A percentile compares a stretch with the other conserved stretches of the same genome.
phyloP scores from a whole-genome alignment of 2,113 vertebrate species.

The Heterocephalus glaber region DNA sequence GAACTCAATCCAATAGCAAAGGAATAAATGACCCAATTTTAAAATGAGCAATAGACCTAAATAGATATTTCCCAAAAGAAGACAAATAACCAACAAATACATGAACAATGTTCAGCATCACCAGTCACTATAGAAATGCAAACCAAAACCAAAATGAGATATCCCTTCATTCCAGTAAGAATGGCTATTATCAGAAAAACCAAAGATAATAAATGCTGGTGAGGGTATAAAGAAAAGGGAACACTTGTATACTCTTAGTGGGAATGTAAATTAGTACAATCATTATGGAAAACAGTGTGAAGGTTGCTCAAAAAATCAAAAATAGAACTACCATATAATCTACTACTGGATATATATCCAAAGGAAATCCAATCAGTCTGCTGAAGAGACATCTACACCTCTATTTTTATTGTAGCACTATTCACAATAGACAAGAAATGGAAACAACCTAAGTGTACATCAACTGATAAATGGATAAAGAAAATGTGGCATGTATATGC shows the following conservation, averaged over 20 bases:
- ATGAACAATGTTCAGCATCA: background rate
- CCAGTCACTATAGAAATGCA: background rate
- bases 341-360: background rate
- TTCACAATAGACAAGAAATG: background rate
- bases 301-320: background rate
- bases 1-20: background rate
- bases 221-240: background rate
- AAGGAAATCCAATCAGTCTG: background rate
- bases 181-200: background rate
- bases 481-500: background rate
- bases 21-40: background rate
- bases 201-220: background rate
- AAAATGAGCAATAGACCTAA: background rate
- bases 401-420: background rate
- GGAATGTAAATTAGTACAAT: background rate
- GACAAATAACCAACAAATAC: background rate
- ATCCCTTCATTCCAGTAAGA: background rate
- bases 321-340: background rate
- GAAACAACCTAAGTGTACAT: background rate
- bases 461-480: background rate
- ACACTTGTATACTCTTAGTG: too few species aligned
- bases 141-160: background rate
- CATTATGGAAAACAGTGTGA: background rate
- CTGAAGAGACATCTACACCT: background rate
- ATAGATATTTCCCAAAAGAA: background rate